A percentile compares a stretch with the other conserved stretches of the same genome.
Evolutionary conservation across 2,113 vertebrate species (phyloP).

Genomic region (Callocephalon fimbriatum): DNA sequence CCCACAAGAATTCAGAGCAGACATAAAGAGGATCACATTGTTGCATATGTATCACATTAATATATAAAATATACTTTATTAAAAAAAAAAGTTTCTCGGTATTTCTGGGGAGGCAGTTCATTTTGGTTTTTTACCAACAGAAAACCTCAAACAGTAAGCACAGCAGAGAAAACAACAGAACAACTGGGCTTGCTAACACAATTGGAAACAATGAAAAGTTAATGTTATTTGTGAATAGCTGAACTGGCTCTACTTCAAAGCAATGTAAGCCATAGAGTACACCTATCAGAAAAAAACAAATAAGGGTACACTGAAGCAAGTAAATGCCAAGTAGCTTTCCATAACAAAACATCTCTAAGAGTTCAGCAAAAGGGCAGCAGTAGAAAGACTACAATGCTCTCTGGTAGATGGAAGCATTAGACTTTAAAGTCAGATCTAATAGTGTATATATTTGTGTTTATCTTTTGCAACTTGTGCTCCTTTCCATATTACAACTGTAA

Average conservation of each 20-base stretch:
- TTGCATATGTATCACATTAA: neutral
- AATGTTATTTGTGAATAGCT: neutral
- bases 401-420: neutral
- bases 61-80: neutral
- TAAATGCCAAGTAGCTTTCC: neutral
- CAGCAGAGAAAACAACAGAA: neutral
- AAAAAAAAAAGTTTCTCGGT: neutral
- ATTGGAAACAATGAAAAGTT: neutral
- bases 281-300: neutral
- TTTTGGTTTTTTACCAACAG: neutral
- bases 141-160: neutral
- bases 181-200: neutral
- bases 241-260: neutral
- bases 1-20: neutral
- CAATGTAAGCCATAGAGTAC: neutral
- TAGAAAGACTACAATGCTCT: neutral
- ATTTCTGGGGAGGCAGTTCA: neutral
- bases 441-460: neutral
- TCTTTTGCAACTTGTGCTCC: neutral
- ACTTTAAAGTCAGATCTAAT: neutral
- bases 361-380: slow-evolving; percentile 48
- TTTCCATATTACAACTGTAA: neutral
- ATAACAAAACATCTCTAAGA: neutral
- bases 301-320: neutral
- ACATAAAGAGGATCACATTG: neutral